Conservation (phyloP, 2,113 vertebrate species). For the Petrocephalus zakoni region DNA sequence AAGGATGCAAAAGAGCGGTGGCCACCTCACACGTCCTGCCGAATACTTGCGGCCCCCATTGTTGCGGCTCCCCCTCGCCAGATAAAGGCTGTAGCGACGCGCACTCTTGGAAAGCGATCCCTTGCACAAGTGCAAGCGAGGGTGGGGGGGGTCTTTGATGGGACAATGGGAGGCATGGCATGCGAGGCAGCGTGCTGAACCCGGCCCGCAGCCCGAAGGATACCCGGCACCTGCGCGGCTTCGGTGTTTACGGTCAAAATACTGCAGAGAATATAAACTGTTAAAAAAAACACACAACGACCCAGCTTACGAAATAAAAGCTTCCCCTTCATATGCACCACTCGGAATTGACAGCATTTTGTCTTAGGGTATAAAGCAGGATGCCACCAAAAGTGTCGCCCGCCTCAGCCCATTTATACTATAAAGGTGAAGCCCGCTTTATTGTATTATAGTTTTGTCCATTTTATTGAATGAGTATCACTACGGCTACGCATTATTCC, state of each 20-base stretch:
- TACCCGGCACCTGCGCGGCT: neutral
- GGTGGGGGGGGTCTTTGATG: neutral
- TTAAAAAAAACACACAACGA: neutral
- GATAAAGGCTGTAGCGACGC: neutral
- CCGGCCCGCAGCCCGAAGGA: neutral
- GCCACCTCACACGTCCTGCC: neutral
- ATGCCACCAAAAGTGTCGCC: neutral
- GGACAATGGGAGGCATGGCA: neutral
- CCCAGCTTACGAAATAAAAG: neutral
- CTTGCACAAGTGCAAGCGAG: neutral
- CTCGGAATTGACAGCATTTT: neutral
- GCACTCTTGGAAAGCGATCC: slow-evolving; percentile 2
- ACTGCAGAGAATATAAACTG: neutral
- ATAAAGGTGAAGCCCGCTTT: neutral
- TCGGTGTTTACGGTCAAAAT: neutral
- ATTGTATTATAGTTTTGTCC: neutral
- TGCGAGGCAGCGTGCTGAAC: neutral
- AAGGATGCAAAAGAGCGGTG: slow-evolving; percentile 18
- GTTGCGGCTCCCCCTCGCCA: neutral
- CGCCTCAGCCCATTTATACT: neutral
- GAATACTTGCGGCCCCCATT: neutral
- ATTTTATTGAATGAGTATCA: neutral
- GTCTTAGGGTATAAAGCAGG: neutral
- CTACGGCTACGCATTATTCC: neutral
- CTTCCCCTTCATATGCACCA: neutral